phyloP scores from a whole-genome alignment of 2,888 invertebrate genomes.

The Melanchra persicariae region DNA sequence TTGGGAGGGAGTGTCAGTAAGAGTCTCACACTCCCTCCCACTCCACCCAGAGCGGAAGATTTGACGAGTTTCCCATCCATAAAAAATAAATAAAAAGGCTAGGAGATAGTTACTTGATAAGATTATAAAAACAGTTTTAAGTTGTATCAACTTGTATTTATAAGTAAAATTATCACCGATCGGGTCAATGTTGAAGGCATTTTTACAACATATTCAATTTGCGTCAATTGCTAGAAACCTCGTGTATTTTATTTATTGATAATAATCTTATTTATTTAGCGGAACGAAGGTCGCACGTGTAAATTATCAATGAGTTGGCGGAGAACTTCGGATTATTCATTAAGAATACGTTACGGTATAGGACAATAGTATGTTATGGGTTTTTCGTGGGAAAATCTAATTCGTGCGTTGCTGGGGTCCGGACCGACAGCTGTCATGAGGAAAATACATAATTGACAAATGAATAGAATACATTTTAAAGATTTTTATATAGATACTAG shows the following conservation, averaged over 20 bases:
- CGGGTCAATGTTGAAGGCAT: neutral
- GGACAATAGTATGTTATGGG: neutral
- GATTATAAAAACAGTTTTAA: neutral
- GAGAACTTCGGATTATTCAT: neutral
- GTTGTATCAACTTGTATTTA: conserved; percentile 9
- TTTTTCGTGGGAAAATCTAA: too few relatives aligned
- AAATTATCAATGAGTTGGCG: neutral
- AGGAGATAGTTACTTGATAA: too few relatives aligned
- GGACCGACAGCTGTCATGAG: too few relatives aligned
- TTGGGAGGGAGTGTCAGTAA: too few relatives aligned
- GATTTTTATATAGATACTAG: too few relatives aligned
- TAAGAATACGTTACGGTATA: neutral
- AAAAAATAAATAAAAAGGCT: too few relatives aligned
- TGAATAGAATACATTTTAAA: too few relatives aligned
- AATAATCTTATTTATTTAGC: neutral
- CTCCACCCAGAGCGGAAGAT: too few relatives aligned
- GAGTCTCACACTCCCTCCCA: too few relatives aligned
- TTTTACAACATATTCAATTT: neutral
- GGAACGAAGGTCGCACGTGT: neutral
- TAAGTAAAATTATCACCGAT: neutral
- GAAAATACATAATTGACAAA: too few relatives aligned
- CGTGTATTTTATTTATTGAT: conserved; percentile 5
- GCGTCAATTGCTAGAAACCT: conserved; percentile 1
- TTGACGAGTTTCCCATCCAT: too few relatives aligned
- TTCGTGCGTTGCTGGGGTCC: too few relatives aligned